A percentile compares a stretch with the other conserved stretches of the same genome.
Evolutionary conservation across 2,797 vertebrate species (phyloP).

Genomic region (Australoheros facetus): DNA sequence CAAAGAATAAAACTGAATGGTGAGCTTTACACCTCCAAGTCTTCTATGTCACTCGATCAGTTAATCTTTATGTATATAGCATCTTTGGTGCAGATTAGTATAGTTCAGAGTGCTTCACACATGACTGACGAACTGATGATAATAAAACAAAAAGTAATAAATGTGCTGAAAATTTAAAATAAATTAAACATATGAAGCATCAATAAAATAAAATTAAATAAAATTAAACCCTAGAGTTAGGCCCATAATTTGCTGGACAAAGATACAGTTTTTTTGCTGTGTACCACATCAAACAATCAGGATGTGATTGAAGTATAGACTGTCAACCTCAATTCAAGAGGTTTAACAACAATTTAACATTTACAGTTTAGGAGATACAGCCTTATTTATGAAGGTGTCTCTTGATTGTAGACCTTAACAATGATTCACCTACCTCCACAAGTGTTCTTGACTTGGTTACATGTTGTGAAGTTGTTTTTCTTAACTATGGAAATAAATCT

Average conservation of each 20-base stretch:
- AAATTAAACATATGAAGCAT: neutral
- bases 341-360: neutral
- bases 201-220: neutral
- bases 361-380: neutral
- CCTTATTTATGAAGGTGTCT: fast-evolving
- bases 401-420: neutral
- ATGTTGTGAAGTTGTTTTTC: neutral
- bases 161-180: fast-evolving
- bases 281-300: neutral
- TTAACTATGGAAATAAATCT: neutral
- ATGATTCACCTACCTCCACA: neutral
- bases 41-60: no score
- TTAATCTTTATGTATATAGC: neutral
- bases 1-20: neutral
- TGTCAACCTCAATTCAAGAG: neutral
- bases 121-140: neutral
- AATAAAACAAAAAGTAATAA: neutral
- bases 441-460: neutral
- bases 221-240: neutral
- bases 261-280: neutral
- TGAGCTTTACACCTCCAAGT: neutral
- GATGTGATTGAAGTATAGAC: neutral
- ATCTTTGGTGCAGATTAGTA: neutral
- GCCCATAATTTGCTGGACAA: neutral
- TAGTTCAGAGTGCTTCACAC: neutral